Conservation (phyloP, 2,113 vertebrate species). For the Dipodomys merriami region DNA sequence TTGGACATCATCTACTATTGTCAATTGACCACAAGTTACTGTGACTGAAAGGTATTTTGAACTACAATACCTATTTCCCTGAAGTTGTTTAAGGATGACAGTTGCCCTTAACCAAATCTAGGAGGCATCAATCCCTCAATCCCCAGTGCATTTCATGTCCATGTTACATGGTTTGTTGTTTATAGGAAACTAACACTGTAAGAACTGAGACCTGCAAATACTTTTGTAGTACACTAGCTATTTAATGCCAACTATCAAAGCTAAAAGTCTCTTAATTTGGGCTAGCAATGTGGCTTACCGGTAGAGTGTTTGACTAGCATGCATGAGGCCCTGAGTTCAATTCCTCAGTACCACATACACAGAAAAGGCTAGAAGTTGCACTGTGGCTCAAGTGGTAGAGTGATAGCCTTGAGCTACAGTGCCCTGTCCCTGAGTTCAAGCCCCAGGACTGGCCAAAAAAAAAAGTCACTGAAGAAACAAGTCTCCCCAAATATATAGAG, state of each 20-base stretch:
- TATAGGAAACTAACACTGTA: not conserved
- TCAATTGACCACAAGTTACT: slow-evolving; percentile 9
- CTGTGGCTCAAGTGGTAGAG: too few relatives aligned
- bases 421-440: too few relatives aligned
- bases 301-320: too few relatives aligned
- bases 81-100: slow-evolving; percentile 23
- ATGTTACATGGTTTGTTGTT: not conserved
- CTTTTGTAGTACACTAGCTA: slow-evolving; percentile 2
- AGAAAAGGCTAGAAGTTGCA: too few relatives aligned
- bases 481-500: not conserved
- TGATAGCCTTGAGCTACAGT: too few relatives aligned
- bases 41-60: not conserved
- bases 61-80: slow-evolving; percentile 17
- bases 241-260: not conserved
- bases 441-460: too few relatives aligned
- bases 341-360: too few relatives aligned
- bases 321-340: too few relatives aligned
- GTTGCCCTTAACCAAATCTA: not conserved
- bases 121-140: not conserved
- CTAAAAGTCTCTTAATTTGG: too few relatives aligned
- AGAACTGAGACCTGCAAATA: slow-evolving; percentile 38
- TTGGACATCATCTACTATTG: not conserved
- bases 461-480: not conserved
- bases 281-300: too few relatives aligned
- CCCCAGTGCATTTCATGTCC: not conserved